Conservation (phyloP, 2,797 vertebrate species). For the Fistularia commersonii region DNA sequence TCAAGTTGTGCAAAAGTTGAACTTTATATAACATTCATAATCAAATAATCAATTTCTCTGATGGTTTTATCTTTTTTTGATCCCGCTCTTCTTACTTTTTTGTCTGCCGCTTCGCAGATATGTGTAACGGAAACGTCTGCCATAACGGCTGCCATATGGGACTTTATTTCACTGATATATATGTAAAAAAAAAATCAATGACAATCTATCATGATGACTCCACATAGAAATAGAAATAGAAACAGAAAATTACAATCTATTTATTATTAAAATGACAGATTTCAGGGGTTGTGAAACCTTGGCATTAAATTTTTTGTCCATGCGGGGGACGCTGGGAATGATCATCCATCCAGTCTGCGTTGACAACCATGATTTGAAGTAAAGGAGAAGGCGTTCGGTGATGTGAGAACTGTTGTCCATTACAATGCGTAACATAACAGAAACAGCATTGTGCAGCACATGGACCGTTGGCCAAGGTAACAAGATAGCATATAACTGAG, state of each 20-base stretch:
- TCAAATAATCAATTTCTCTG: neutral
- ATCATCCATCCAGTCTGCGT: no score
- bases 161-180: no score
- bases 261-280: neutral
- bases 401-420: no score
- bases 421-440: no score
- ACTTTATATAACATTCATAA: neutral
- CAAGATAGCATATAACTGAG: conserved; percentile 33
- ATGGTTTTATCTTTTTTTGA: no score
- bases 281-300: conserved; percentile 1
- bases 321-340: neutral
- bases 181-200: neutral
- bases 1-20: conserved; percentile 7
- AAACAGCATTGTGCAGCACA: conserved; percentile 19
- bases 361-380: no score
- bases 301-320: neutral
- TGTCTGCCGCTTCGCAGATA: neutral
- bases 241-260: neutral
- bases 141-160: no score
- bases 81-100: neutral
- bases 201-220: neutral
- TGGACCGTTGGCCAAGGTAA: conserved; percentile 29
- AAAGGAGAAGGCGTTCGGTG: no score
- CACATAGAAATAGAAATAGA: neutral
- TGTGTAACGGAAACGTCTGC: no score